Evolutionary conservation across 2,797 vertebrate species (phyloP).

Genomic region (Poecilia velifera): DNA sequence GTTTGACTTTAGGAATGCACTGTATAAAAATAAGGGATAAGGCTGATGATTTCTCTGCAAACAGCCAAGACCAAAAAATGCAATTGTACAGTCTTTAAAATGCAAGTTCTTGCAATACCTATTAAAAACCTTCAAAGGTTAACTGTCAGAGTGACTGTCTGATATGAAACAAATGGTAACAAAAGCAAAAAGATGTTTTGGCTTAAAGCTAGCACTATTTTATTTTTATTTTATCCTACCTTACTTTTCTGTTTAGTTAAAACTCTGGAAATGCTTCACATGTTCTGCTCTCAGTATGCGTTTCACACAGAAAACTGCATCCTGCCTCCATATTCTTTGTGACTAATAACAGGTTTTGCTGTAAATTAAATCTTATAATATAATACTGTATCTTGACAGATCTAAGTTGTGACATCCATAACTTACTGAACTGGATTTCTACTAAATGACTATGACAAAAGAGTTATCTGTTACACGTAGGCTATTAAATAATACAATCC

Average conservation of each 20-base stretch:
- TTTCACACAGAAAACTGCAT: neutral
- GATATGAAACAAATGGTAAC: neutral
- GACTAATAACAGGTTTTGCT: neutral
- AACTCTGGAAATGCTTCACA: neutral
- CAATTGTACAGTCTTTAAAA: neutral
- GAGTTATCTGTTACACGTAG: neutral
- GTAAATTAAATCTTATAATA: neutral
- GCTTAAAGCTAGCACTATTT: neutral
- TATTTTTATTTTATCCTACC: neutral
- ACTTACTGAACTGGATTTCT: neutral
- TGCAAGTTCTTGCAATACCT: neutral
- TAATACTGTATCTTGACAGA: neutral
- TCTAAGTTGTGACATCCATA: neutral
- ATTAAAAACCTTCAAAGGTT: neutral
- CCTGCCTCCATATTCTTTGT: neutral
- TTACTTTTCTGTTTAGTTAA: neutral
- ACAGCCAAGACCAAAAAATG: neutral
- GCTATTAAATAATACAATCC: neutral
- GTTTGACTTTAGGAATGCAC: neutral
- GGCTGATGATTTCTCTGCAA: neutral
- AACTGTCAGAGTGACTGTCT: neutral
- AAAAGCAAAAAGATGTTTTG: neutral
- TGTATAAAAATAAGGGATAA: neutral
- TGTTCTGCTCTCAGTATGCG: neutral
- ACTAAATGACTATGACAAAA: neutral